Percentiles rank a stretch among this genome's conserved stretches.
phyloP scores from a whole-genome alignment of 2,113 vertebrate genomes.

The Urocitellus parryii region DNA sequence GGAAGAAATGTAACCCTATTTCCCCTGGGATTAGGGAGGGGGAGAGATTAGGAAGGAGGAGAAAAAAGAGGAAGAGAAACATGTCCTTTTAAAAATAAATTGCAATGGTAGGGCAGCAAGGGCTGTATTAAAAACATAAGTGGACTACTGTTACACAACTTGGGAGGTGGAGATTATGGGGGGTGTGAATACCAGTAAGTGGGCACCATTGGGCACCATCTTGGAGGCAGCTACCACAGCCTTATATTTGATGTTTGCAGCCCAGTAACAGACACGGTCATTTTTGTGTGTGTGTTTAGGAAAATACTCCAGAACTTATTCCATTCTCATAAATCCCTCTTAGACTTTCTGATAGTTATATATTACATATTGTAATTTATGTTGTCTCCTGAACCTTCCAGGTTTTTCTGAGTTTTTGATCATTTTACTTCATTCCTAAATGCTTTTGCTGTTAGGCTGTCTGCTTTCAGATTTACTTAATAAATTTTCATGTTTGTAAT shows the following conservation, averaged over 20 bases:
- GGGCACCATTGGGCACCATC: neutral
- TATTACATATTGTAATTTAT: neutral
- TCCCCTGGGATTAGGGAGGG: no score
- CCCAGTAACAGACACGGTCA: neutral
- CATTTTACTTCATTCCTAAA: neutral
- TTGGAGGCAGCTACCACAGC: neutral
- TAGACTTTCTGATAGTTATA: neutral
- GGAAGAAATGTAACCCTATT: no score
- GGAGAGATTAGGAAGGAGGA: no score
- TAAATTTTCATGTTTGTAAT: neutral
- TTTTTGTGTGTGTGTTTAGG: neutral
- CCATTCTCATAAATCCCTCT: neutral
- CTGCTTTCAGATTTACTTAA: neutral
- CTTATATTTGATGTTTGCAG: neutral
- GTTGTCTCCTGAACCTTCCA: neutral
- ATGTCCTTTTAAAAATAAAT: no score
- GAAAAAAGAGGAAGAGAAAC: no score
- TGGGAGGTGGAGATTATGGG: neutral
- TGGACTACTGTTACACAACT: no score
- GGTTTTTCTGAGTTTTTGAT: slow-evolving; percentile 16
- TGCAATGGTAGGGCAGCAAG: no score
- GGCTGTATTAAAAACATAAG: no score
- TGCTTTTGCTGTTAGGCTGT: neutral
- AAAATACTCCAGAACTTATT: neutral
- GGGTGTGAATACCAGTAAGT: neutral